Evolutionary conservation across 2,888 invertebrate species (phyloP).

Genomic region (Hypsopygia costalis): DNA sequence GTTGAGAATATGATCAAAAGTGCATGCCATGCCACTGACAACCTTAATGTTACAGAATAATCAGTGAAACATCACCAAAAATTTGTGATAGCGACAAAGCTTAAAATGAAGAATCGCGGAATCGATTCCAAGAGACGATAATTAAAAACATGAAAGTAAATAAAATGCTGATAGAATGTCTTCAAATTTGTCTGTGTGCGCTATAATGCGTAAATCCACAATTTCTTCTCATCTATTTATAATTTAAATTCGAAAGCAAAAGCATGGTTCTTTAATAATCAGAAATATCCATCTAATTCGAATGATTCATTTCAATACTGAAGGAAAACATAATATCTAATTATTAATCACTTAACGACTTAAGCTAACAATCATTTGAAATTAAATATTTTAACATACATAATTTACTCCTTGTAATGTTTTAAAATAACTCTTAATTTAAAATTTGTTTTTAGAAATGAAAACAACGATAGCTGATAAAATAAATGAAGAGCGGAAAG

Average conservation of each 20-base stretch:
- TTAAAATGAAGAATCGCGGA: slow-evolving; percentile 48
- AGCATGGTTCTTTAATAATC: slow-evolving; percentile 22
- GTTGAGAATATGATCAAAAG: slow-evolving; percentile 26
- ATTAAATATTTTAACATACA: slow-evolving; percentile 34
- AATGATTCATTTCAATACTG: slow-evolving; percentile 9
- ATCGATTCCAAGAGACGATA: slow-evolving; percentile 69
- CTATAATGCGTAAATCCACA: not conserved
- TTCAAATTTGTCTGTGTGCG: not conserved
- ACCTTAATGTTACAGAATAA: slow-evolving; percentile 18
- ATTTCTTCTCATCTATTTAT: slow-evolving; percentile 2
- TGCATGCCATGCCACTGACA: slow-evolving; percentile 59
- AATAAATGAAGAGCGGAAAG: slow-evolving; percentile 29
- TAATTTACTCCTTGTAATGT: slow-evolving; percentile 79
- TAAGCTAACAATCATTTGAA: slow-evolving; percentile 27
- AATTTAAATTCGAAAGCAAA: slow-evolving; percentile 20
- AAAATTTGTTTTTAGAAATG: slow-evolving; percentile 33
- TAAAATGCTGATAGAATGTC: slow-evolving; percentile 9
- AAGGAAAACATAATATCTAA: slow-evolving; percentile 28
- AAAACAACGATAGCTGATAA: slow-evolving; percentile 36
- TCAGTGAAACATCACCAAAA: slow-evolving; percentile 18
- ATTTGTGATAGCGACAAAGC: slow-evolving; percentile 29
- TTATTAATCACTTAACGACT: slow-evolving; percentile 35
- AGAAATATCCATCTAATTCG: slow-evolving; percentile 8
- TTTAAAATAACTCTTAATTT: slow-evolving; percentile 66
- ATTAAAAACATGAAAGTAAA: slow-evolving; percentile 23